These are phyloP conservation scores for Molanna angustata DNA, from an alignment of 2,888 invertebrate species.

Conservation along the genomic window DNA sequence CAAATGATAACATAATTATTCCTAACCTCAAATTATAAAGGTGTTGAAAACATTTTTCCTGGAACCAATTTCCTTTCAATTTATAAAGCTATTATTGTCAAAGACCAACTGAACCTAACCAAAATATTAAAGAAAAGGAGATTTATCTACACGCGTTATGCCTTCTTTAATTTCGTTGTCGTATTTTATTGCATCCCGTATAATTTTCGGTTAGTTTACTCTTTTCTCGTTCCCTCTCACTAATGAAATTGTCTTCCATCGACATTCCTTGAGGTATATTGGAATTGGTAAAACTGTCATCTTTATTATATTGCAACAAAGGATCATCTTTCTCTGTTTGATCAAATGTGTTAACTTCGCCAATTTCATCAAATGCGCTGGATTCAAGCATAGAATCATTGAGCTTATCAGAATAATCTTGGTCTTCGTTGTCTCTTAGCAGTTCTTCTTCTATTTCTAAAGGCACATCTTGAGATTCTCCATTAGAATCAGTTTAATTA, in stretches of 20 bases:
- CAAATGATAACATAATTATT: no score
- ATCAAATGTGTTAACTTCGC: slow-evolving; percentile 37
- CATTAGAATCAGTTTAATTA: slow-evolving; percentile 54
- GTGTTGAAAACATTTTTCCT: no score
- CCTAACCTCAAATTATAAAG: no score
- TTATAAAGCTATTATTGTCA: no score
- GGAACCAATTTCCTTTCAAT: no score
- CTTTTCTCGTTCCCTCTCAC: slow-evolving; percentile 63
- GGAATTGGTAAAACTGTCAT: slow-evolving; percentile 42
- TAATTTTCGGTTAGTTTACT: no score
- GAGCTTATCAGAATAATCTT: slow-evolving; percentile 41
- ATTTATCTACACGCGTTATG: no score
- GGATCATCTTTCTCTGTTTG: slow-evolving; percentile 38
- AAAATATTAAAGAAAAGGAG: no score
- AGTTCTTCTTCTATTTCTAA: slow-evolving; percentile 52
- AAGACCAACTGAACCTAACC: no score
- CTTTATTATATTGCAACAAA: slow-evolving; percentile 26
- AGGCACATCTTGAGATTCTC: slow-evolving; percentile 51
- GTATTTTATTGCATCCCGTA: no score
- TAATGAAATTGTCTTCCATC: slow-evolving; percentile 48
- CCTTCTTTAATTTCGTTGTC: no score
- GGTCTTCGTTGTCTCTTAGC: slow-evolving; percentile 44
- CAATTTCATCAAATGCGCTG: slow-evolving; percentile 37
- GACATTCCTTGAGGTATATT: slow-evolving; percentile 35
- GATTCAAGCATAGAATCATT: slow-evolving; percentile 39